These are phyloP conservation scores for Propithecus deckenii DNA, from an alignment of 2,797 vertebrate species.

Conservation along the genomic window DNA sequence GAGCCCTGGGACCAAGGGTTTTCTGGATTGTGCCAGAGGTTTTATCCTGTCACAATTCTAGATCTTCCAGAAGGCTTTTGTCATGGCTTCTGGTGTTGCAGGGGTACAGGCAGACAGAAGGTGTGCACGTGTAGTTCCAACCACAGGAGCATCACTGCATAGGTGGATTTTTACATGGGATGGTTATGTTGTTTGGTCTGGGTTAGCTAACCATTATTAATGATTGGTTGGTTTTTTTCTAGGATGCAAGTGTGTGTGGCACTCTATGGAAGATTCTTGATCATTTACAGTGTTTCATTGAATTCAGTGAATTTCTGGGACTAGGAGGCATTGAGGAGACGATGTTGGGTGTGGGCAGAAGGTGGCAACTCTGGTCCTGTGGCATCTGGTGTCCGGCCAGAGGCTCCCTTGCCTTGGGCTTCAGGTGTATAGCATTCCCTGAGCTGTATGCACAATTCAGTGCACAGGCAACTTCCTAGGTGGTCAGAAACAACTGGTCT, in stretches of 20 bases:
- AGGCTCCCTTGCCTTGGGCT: background rate
- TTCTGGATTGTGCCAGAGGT: background rate
- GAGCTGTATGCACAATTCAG: background rate
- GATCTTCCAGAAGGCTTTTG: background rate
- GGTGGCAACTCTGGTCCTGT: background rate
- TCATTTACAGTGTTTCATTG: background rate
- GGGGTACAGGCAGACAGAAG: background rate
- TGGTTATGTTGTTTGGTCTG: background rate
- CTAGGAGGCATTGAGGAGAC: background rate
- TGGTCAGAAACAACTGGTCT: background rate
- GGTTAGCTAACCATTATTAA: background rate
- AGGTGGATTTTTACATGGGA: background rate
- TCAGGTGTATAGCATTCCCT: background rate
- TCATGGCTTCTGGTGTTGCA: background rate
- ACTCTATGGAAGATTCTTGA: background rate
- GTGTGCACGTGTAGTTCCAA: background rate
- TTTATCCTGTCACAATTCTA: background rate
- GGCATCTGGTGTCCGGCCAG: background rate
- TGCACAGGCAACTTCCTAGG: background rate
- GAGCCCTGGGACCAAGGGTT: background rate
- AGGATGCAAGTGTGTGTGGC: background rate
- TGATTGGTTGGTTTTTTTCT: background rate
- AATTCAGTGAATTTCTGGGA: background rate
- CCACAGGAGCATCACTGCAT: background rate
- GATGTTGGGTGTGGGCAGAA: background rate